These are phyloP conservation scores for Sitta europaea DNA, from an alignment of 2,113 vertebrate genomes.

Conservation along the genomic window DNA sequence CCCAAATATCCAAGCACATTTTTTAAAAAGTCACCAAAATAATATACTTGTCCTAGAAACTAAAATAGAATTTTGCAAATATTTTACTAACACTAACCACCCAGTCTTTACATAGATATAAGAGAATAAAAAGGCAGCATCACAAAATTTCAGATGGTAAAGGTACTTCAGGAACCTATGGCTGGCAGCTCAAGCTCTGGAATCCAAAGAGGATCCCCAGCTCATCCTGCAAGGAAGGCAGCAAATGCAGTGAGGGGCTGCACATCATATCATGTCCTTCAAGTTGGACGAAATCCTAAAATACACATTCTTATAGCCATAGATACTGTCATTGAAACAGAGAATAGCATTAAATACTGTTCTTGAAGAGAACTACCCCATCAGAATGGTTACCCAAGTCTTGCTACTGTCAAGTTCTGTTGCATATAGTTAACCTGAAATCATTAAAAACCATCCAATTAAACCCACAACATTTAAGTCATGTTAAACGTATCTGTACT, in stretches of 20 bases:
- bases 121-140: background rate
- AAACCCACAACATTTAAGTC: background rate
- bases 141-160: background rate
- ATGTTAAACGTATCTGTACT: background rate
- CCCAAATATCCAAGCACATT: background rate
- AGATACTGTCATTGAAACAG: background rate
- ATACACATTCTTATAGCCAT: background rate
- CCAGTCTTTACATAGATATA: background rate
- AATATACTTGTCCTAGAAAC: background rate
- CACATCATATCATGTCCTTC: fast-evolving
- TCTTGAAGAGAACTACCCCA: background rate
- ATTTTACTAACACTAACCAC: background rate
- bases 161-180: background rate
- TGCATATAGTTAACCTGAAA: background rate
- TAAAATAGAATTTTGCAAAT: background rate
- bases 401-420: background rate
- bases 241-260: background rate
- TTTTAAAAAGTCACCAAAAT: background rate
- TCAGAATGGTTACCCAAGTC: background rate
- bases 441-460: background rate
- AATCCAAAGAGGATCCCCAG: background rate
- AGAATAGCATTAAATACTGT: background rate
- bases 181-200: background rate
- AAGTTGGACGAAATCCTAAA: background rate
- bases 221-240: background rate